Evolutionary conservation across 2,888 invertebrate species (phyloP), one percentile per base, ranked within the genome.

Genomic region (Idaea aversata): DNA sequence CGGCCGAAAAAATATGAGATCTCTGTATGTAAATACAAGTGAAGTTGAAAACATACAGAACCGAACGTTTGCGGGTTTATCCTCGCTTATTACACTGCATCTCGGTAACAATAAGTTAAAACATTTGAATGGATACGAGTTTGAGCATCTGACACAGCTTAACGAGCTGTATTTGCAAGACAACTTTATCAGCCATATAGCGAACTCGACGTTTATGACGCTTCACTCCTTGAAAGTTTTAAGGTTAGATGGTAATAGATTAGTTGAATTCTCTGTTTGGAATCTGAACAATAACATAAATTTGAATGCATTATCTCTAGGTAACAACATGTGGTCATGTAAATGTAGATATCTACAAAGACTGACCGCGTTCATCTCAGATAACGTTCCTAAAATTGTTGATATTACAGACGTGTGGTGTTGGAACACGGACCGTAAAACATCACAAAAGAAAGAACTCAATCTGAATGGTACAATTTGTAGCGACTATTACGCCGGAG

Each of bases 291-390:
- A 87, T 77, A 96, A 96, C 85, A 90, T 93, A 63, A 93, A 95
- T 72, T 89, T 97, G 67, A 95, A 94, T 68, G 95, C 96, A 67
- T 84, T 98, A 64, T 94, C 96, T 1, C 90, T 98, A 71, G 96
- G 97, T n/a, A 95, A 96, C 77, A 98, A 98, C 84, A 95, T 95
- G 75, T 98, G 98, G 98, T 96, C 97, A 4, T 98, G 98, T 81
- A 96, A 97, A 73, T 98, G 98, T 88, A 96, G 97, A 86, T 98
- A 97, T 89, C 94, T 98, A 75, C 96, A 97, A 83, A 96, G 96
- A 79, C 93, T 97, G 72, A 96, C 97, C 34, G 93, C 95, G 59
- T 98, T 96, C 94, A 95, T 97, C 61, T 94, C 95, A 15, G 97
- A 97, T 79, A 97, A 97, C 83, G 95, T 95, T 68, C 94, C 94